These are phyloP conservation scores for Sceloporus undulatus DNA, from an alignment of 2,113 vertebrate species.

Conservation along the genomic window DNA sequence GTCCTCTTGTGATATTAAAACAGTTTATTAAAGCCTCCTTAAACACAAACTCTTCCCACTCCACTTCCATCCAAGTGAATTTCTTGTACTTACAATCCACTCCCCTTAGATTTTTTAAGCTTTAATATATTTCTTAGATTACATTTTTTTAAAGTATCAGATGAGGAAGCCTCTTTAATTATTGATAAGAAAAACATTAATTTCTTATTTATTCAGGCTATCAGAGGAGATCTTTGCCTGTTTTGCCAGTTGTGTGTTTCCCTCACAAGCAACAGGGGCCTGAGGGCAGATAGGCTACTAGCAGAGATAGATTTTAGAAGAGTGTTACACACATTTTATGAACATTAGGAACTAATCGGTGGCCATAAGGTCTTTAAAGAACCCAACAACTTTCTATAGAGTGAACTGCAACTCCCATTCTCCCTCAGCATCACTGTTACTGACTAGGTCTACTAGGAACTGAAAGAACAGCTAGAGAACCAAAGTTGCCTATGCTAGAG, in stretches of 20 bases:
- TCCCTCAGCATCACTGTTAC: background rate
- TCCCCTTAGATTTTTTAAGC: background rate
- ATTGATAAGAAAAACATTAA: conserved; percentile 3
- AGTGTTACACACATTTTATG: too few relatives aligned
- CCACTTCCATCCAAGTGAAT: background rate
- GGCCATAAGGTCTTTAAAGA: too few relatives aligned
- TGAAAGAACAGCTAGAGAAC: too few relatives aligned
- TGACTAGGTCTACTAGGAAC: too few relatives aligned
- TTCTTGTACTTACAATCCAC: background rate
- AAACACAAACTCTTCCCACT: background rate
- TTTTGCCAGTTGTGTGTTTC: background rate
- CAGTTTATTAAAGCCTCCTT: background rate
- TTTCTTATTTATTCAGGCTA: background rate
- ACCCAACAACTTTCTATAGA: too few relatives aligned
- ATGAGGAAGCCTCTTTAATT: conserved; percentile 4
- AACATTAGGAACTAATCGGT: too few relatives aligned
- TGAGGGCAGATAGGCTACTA: too few relatives aligned
- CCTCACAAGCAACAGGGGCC: too few relatives aligned
- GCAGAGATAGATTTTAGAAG: too few relatives aligned
- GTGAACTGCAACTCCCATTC: background rate
- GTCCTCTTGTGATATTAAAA: background rate
- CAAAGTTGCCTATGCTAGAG: too few relatives aligned
- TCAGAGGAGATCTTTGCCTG: background rate
- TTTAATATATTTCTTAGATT: background rate
- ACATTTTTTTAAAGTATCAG: background rate